These are phyloP conservation scores for Leptodactylus fallax DNA, from an alignment of 2,797 vertebrate species.

Conservation along the genomic window DNA sequence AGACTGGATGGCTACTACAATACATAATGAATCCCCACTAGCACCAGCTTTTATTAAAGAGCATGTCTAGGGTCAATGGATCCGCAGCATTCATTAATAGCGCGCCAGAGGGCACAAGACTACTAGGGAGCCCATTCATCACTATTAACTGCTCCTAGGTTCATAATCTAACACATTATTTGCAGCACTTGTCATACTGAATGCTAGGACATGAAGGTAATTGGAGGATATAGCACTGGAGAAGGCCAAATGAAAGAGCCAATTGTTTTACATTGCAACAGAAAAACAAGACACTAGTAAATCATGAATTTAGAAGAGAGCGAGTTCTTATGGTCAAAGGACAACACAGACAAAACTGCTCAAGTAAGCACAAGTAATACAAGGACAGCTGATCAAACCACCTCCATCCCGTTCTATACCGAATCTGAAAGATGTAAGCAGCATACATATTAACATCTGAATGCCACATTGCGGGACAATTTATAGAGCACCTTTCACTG, in stretches of 20 bases:
- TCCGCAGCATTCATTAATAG: constrained; percentile 50
- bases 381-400: too few species aligned
- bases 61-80: constrained; percentile 38
- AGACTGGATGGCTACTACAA: constrained; percentile 7
- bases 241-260: constrained; percentile 14
- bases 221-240: constrained; percentile 23
- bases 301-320: neutral
- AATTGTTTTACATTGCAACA: constrained; percentile 29
- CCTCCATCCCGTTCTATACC: too few species aligned
- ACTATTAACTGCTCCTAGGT: constrained; percentile 41
- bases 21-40: constrained; percentile 51
- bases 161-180: constrained; percentile 48
- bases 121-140: constrained; percentile 42
- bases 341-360: too few species aligned
- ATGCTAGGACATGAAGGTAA: constrained; percentile 38
- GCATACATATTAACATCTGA: too few species aligned
- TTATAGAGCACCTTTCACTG: too few species aligned
- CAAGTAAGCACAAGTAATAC: too few species aligned
- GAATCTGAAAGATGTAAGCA: too few species aligned
- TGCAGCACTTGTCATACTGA: constrained; percentile 45
- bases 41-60: constrained; percentile 49
- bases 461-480: too few species aligned
- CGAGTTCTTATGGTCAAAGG: neutral
- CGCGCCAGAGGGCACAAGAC: constrained; percentile 48
- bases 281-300: neutral